Base-by-base conservation (phyloP, 2,113 vertebrate genomes). In the Entosphenus tridentatus region DNA sequence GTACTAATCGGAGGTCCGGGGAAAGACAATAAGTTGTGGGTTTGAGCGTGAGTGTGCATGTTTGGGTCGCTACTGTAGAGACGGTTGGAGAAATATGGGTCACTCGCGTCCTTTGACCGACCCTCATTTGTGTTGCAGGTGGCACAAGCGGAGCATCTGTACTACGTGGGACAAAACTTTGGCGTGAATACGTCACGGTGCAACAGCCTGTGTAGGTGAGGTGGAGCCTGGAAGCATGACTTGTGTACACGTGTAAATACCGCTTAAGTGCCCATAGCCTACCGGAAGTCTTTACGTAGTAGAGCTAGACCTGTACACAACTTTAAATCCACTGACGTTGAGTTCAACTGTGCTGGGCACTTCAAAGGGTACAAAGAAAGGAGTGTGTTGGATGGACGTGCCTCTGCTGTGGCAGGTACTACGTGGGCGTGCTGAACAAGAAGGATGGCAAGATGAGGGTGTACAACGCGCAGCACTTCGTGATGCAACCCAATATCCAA, bases 91-190 rank as follows among this genome's bases (percentile, higher is more conserved):
- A 39, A 39, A 39, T 39, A 39, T 39, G 39, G 39, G 39, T 39
- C 39, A 39, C 5, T 39, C 39, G 39, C 39, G 6, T 39, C 3
- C 39, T 39, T 39, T 39, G 39, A 39, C 39, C 39, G 39, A 39
- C 39, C 39, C 39, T 7, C 39, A 39, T 39, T 12, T 73, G 14
- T 72, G 1, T 73, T 58, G 13, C 67, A 98, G 93, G 85, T 83
- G 39, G 86, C 85, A 1, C 85, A 96, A 77, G 82, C 90, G 1
- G 81, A 89, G 39, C 78, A 87, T 59, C 79, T 98, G 70, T 81
- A 77, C 1, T 98, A 98, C 3, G 82, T 87, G 72, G 91, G 85
- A 5, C 83, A 75, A 70, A 98, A 95, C 76, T 96, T 92, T 12
- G 80, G 83, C 71, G 56, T 70, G 0, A 78, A 70, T 8, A 78